Conservation (phyloP, 64 coral and sea anemone genomes). For the Astreopora myriophthalma region DNA sequence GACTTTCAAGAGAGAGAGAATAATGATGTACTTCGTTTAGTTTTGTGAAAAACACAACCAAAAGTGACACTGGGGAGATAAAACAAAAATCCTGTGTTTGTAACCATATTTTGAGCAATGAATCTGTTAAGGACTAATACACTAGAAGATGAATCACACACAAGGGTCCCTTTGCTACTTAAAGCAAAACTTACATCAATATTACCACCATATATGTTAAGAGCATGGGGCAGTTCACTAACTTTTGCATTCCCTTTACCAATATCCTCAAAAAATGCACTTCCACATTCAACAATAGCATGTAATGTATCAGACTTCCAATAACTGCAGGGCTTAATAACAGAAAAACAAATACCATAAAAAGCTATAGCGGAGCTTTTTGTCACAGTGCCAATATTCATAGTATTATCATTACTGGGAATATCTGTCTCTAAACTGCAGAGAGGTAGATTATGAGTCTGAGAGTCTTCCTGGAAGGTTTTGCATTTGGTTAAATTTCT, state of each 20-base stretch:
- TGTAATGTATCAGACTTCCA: background rate
- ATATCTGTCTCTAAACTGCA: background rate
- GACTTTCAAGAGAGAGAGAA: conserved; percentile 40
- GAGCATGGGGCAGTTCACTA: background rate
- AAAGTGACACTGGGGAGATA: background rate
- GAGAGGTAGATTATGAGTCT: background rate
- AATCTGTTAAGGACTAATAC: background rate
- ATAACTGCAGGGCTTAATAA: background rate
- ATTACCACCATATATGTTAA: conserved; percentile 20
- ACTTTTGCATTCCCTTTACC: background rate
- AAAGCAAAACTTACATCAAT: background rate
- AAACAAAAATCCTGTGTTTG: conserved; percentile 7
- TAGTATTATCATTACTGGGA: background rate
- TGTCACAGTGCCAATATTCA: background rate
- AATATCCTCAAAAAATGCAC: background rate
- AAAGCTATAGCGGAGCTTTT: conserved; percentile 20
- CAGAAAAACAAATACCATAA: conserved; percentile 42
- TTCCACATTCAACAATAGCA: conserved; percentile 14
- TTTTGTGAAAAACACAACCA: conserved; percentile 51
- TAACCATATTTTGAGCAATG: background rate
- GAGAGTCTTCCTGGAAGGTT: too few relatives aligned
- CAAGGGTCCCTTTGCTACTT: background rate
- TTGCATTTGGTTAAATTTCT: too few relatives aligned
- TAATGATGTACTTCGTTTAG: conserved; percentile 34
- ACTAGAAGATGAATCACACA: background rate